These are phyloP conservation scores for Rhagonycha fulva DNA, from an alignment of 2,888 invertebrate species.

Conservation along the genomic window DNA sequence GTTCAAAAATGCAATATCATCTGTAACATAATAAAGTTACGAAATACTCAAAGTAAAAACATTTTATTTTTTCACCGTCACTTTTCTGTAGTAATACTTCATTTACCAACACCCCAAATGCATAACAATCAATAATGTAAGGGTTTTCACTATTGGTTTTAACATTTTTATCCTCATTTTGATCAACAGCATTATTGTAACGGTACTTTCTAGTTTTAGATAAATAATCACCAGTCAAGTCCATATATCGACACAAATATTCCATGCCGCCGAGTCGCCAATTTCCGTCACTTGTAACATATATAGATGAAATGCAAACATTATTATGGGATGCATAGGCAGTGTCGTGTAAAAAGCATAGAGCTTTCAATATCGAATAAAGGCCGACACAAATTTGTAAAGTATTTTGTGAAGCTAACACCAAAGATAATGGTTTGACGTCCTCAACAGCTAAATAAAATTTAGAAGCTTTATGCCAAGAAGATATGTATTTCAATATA, in stretches of 20 bases:
- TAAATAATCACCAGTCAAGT: slow-evolving; percentile 68
- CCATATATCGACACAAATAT: slow-evolving; percentile 71
- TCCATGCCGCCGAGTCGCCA: slow-evolving; percentile 91
- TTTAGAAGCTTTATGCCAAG: slow-evolving; percentile 77
- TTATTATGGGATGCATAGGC: slow-evolving; percentile 83
- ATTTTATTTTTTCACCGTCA: slow-evolving; percentile 55
- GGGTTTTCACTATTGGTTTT: slow-evolving; percentile 56
- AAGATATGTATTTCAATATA: slow-evolving; percentile 80
- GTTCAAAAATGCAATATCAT: slow-evolving; percentile 69
- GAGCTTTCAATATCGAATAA: slow-evolving; percentile 77
- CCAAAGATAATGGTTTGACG: slow-evolving; percentile 73
- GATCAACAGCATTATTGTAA: slow-evolving; percentile 73
- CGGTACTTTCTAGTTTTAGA: slow-evolving; percentile 68
- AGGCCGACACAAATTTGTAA: slow-evolving; percentile 85
- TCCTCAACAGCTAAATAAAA: slow-evolving; percentile 82
- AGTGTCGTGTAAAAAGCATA: slow-evolving; percentile 84
- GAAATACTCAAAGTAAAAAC: slow-evolving; percentile 1
- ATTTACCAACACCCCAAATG: slow-evolving; percentile 75
- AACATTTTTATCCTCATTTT: slow-evolving; percentile 64
- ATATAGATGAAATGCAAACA: slow-evolving; percentile 77
- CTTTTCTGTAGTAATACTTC: slow-evolving; percentile 69
- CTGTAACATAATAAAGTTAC: slow-evolving; percentile 52
- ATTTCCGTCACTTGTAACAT: slow-evolving; percentile 79
- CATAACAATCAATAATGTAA: slow-evolving; percentile 74
- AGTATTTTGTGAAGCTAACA: slow-evolving; percentile 68